phyloP scores from a whole-genome alignment of 2,113 vertebrate genomes.

The Stercorarius parasiticus region DNA sequence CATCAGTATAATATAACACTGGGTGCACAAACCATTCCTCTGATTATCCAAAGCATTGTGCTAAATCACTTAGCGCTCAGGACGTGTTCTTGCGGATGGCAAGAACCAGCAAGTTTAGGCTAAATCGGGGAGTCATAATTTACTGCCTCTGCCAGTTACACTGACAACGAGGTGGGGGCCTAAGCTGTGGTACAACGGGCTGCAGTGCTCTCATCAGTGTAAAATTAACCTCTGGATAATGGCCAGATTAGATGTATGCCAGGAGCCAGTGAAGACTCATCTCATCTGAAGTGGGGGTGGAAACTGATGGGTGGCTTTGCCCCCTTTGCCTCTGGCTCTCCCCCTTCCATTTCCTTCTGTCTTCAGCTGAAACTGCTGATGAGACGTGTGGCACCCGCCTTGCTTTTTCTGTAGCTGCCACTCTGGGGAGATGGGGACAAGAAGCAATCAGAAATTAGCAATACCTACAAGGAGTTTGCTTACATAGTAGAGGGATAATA shows the following conservation, averaged over 20 bases:
- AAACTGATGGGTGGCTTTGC: neutral
- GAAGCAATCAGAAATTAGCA: neutral
- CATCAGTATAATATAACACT: neutral
- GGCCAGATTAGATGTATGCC: neutral
- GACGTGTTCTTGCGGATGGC: neutral
- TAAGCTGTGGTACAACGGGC: neutral
- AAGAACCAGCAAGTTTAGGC: neutral
- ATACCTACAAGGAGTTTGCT: neutral
- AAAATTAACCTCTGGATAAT: neutral
- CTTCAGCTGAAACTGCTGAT: neutral
- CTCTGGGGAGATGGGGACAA: neutral
- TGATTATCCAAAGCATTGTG: constrained; percentile 8
- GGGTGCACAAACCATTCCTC: neutral
- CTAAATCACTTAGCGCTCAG: neutral
- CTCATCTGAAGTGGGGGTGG: neutral
- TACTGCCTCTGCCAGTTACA: neutral
- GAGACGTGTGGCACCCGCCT: neutral
- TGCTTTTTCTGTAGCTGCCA: neutral
- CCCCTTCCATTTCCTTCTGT: neutral
- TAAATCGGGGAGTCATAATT: neutral
- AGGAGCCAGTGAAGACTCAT: neutral
- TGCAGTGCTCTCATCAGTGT: neutral
- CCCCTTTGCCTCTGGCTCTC: neutral
- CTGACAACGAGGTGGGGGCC: neutral
- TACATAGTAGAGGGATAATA: neutral